These are phyloP conservation scores for Merops nubicus DNA, from an alignment of 2,113 vertebrate species.

Conservation along the genomic window DNA sequence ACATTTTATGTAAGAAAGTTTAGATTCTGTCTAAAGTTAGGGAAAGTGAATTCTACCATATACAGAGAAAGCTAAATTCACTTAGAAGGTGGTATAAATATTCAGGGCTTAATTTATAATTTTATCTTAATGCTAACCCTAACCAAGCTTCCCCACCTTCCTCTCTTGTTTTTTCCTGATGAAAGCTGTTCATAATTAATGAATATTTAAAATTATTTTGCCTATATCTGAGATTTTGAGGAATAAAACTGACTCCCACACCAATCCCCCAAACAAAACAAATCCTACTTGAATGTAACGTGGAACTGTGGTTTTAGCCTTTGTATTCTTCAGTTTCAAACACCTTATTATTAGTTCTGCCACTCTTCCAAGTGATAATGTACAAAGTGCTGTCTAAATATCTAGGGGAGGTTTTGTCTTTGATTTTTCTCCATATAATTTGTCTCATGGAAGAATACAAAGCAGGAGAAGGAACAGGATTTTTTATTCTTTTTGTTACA, in stretches of 20 bases:
- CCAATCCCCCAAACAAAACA: neutral
- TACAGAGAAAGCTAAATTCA: neutral
- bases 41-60: neutral
- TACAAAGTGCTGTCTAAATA: neutral
- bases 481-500: neutral
- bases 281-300: neutral
- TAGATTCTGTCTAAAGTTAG: neutral
- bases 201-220: neutral
- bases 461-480: accelerated
- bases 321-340: neutral
- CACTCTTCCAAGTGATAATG: neutral
- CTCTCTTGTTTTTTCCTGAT: neutral
- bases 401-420: neutral
- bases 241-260: neutral
- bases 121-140: neutral
- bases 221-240: neutral
- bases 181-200: neutral
- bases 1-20: neutral
- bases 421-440: neutral
- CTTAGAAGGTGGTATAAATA: neutral
- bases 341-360: neutral
- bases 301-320: neutral
- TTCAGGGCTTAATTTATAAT: neutral
- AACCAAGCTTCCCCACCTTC: neutral
- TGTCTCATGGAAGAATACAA: neutral